These are phyloP conservation scores for Synanthedon formicaeformis DNA, from an alignment of 2,888 invertebrate species.

Conservation along the genomic window DNA sequence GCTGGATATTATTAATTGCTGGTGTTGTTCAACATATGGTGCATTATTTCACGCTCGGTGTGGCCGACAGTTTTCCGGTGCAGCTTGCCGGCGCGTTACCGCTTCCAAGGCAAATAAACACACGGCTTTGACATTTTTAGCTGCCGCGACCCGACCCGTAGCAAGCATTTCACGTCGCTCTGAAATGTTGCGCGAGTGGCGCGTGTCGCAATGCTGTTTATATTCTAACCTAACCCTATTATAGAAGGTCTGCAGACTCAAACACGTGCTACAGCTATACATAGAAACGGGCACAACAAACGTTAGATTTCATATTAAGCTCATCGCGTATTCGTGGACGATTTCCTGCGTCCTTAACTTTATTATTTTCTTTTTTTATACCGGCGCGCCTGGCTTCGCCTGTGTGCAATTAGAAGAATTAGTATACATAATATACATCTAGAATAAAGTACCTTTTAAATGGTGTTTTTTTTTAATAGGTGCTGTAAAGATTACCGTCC, in stretches of 20 bases:
- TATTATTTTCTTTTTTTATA: too few species aligned
- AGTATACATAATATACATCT: too few species aligned
- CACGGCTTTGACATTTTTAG: constrained; percentile 66
- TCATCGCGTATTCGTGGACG: too few species aligned
- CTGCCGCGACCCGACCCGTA: constrained; percentile 12
- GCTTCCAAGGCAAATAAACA: constrained; percentile 35
- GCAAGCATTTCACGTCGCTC: constrained; percentile 33
- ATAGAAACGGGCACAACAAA: not conserved
- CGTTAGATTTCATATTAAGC: not conserved
- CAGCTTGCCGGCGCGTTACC: constrained; percentile 22
- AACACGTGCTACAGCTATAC: too few species aligned
- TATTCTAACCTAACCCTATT: constrained; percentile 23
- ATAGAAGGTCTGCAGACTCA: too few species aligned
- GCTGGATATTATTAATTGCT: constrained; percentile 52
- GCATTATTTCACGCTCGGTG: constrained; percentile 52
- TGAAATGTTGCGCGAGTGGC: constrained; percentile 39
- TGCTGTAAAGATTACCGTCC: too few species aligned
- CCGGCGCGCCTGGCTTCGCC: too few species aligned
- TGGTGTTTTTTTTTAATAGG: too few species aligned
- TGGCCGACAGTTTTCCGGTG: constrained; percentile 43
- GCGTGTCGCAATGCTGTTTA: constrained; percentile 37
- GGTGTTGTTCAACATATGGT: constrained; percentile 58
- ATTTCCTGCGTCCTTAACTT: too few species aligned
- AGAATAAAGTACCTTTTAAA: not conserved
- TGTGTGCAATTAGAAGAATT: too few species aligned